phyloP scores from a whole-genome alignment of 30 jellyfish, hydroid and myxozoan species.

The Aurelia aurita complex sp. Pacific region DNA sequence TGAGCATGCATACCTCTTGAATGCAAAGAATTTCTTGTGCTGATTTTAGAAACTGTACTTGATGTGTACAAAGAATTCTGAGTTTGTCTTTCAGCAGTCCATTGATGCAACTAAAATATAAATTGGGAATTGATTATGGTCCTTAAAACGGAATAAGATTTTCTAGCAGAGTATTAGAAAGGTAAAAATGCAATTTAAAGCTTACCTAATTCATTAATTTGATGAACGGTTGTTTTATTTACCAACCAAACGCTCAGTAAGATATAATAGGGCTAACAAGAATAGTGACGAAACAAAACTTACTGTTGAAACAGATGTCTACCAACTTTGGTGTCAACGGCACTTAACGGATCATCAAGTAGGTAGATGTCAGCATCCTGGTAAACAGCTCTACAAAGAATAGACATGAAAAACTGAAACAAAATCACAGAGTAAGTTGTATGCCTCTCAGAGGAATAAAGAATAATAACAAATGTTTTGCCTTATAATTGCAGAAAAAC shows the following conservation, averaged over 20 bases:
- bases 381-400: slow-evolving; percentile 82
- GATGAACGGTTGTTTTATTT: too few relatives aligned
- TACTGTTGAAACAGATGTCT: slow-evolving; percentile 81
- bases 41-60: slow-evolving; percentile 61
- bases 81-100: slow-evolving; percentile 70
- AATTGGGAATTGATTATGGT: neutral
- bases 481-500: too few relatives aligned
- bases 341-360: slow-evolving; percentile 90
- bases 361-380: slow-evolving; percentile 80
- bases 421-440: neutral
- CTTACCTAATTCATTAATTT: too few relatives aligned
- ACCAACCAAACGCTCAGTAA: neutral
- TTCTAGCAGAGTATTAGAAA: neutral
- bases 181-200: neutral
- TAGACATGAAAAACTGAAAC: neutral
- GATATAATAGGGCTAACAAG: neutral
- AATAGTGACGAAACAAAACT: neutral
- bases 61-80: slow-evolving; percentile 76
- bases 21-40: slow-evolving; percentile 69
- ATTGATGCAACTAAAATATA: slow-evolving; percentile 68
- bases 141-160: neutral
- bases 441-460: neutral
- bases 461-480: neutral
- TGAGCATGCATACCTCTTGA: slow-evolving; percentile 62
- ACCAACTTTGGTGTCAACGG: slow-evolving; percentile 94